Conservation (phyloP, 2,113 vertebrate genomes). For the Lipophrys pholis region DNA sequence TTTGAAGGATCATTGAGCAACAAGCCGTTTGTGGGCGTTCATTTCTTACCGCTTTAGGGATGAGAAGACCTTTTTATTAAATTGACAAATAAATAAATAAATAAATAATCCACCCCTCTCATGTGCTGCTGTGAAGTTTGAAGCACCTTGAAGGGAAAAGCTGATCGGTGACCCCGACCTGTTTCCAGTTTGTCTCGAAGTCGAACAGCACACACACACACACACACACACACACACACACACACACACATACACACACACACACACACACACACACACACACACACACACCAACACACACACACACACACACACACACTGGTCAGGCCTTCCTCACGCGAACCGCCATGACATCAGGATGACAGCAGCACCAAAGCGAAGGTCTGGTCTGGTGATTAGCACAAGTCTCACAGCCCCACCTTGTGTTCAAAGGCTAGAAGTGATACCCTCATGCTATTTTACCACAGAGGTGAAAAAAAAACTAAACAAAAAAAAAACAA, state of each 20-base stretch:
- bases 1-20: constrained; percentile 60
- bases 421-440: constrained; percentile 63
- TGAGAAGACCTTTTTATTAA: constrained; percentile 12
- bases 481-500: no score
- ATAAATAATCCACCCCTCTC: background rate
- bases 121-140: background rate
- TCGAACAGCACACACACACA: no score
- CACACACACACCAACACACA: no score
- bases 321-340: constrained; percentile 21
- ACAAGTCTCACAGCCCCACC: constrained; percentile 75
- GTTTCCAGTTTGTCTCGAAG: constrained; percentile 30
- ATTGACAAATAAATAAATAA: constrained; percentile 12
- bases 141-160: constrained; percentile 17
- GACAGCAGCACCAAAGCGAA: constrained; percentile 51
- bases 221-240: constrained; percentile 9
- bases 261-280: constrained; percentile 5
- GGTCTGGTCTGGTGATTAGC: constrained; percentile 10
- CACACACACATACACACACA: constrained; percentile 2
- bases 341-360: constrained; percentile 51
- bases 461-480: no score
- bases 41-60: constrained; percentile 51
- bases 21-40: constrained; percentile 50
- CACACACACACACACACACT: no score
- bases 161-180: constrained; percentile 42
- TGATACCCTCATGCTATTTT: background rate